These are phyloP conservation scores for Triplophysa rosa DNA, from an alignment of 2,113 vertebrate genomes.

Conservation along the genomic window DNA sequence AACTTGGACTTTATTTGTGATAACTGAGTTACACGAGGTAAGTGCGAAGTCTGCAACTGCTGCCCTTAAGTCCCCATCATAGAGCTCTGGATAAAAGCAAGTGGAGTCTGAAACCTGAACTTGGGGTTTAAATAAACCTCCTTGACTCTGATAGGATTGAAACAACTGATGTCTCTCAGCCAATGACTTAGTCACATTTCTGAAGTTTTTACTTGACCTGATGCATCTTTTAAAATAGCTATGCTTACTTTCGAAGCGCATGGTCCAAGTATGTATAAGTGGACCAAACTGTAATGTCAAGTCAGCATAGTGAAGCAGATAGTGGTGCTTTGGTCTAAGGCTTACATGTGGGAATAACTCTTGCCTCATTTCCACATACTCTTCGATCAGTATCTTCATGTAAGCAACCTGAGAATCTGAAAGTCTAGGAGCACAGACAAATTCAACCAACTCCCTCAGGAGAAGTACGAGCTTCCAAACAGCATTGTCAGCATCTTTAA, in stretches of 20 bases:
- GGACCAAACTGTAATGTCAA: slow-evolving; percentile 46
- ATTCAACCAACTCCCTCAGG: slow-evolving; percentile 44
- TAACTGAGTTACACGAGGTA: slow-evolving; percentile 27
- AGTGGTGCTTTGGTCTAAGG: slow-evolving; percentile 52
- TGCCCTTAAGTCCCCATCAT: slow-evolving; percentile 28
- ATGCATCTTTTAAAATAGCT: slow-evolving; percentile 45
- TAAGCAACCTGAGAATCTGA: slow-evolving; percentile 50
- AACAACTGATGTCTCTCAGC: slow-evolving; percentile 44
- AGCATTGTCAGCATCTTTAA: slow-evolving; percentile 39
- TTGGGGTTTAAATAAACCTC: slow-evolving; percentile 30
- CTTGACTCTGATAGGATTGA: slow-evolving; percentile 27
- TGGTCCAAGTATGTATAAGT: slow-evolving; percentile 53
- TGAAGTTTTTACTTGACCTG: slow-evolving; percentile 46
- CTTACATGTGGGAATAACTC: slow-evolving; percentile 38
- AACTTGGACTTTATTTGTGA: slow-evolving; percentile 48
- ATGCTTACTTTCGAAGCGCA: slow-evolving; percentile 46
- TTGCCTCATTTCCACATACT: slow-evolving; percentile 39
- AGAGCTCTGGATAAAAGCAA: slow-evolving; percentile 47
- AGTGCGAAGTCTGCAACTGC: slow-evolving; percentile 37
- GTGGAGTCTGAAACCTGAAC: slow-evolving; percentile 32
- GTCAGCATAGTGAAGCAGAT: slow-evolving; percentile 48
- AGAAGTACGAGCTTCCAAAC: slow-evolving; percentile 41
- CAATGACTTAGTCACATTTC: slow-evolving; percentile 40
- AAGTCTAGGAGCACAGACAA: slow-evolving; percentile 42
- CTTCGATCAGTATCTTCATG: slow-evolving; percentile 43